phyloP scores from a whole-genome alignment of 2,113 vertebrate genomes.

The Python bivittatus region DNA sequence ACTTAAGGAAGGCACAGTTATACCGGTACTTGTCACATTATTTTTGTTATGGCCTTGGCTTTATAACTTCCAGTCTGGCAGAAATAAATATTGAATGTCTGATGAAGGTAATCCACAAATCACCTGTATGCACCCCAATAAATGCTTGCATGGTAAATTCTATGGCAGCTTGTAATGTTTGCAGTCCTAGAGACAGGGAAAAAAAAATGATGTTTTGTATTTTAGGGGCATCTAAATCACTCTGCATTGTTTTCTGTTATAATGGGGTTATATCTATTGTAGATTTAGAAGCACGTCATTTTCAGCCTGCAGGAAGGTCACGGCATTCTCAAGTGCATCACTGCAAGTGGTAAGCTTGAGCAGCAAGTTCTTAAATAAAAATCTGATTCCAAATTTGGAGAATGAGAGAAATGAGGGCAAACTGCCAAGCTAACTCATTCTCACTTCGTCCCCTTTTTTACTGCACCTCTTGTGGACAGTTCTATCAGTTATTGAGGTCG shows the following conservation, averaged over 20 bases:
- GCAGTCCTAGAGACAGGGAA: background rate
- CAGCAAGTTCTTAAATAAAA: background rate
- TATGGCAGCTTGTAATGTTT: conserved; percentile 14
- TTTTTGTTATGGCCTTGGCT: conserved; percentile 27
- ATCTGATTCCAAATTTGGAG: background rate
- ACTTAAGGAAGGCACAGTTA: background rate
- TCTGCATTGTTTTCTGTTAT: conserved; percentile 8
- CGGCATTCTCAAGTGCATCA: background rate
- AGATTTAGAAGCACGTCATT: background rate
- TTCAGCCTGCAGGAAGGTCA: background rate
- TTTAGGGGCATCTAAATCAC: conserved; percentile 24
- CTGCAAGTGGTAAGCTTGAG: background rate
- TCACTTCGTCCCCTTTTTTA: background rate
- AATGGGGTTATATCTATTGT: background rate
- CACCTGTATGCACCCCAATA: conserved; percentile 12
- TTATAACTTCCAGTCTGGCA: conserved; percentile 15
- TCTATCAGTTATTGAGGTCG: too few species aligned
- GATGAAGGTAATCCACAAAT: conserved; percentile 18
- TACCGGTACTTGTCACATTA: background rate
- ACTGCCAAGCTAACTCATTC: background rate
- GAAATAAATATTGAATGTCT: conserved; percentile 27
- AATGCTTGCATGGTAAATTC: conserved; percentile 26
- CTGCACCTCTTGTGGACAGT: background rate
- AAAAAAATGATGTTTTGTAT: conserved; percentile 3
- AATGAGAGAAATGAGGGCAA: background rate